Percentiles rank a stretch among this genome's conserved stretches.
Conservation (phyloP, 2,797 vertebrate species). For the Dendrocincla tyrannina region DNA sequence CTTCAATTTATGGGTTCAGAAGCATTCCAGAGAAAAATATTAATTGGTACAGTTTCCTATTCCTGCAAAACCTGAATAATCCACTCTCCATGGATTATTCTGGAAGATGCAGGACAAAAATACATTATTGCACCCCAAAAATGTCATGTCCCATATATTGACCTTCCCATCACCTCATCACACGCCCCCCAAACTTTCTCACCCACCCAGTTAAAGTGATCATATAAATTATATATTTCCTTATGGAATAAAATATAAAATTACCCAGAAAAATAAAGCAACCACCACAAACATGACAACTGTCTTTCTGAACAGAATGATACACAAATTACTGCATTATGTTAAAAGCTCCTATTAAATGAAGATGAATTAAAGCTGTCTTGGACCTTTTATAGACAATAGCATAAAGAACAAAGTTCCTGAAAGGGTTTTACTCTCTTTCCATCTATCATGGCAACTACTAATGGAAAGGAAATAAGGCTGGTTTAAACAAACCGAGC, state of each 20-base stretch:
- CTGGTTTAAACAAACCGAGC: background rate
- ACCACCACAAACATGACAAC: background rate
- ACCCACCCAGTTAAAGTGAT: background rate
- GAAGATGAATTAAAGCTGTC: background rate
- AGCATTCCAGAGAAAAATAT: background rate
- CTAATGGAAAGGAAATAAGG: background rate
- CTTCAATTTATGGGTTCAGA: accelerated
- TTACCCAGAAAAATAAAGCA: background rate
- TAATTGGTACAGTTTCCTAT: background rate
- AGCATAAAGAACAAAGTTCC: background rate
- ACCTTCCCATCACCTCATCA: background rate
- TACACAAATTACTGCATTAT: background rate
- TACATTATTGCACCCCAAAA: background rate
- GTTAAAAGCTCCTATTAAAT: background rate
- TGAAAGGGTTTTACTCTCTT: background rate
- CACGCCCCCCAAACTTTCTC: background rate
- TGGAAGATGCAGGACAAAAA: background rate
- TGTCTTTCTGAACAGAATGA: background rate
- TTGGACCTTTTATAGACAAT: background rate
- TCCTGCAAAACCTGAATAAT: background rate
- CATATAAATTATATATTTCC: background rate
- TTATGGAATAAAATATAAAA: background rate
- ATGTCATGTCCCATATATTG: background rate
- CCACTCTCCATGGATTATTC: background rate
- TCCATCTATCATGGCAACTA: background rate